Percentiles rank a stretch among this genome's conserved stretches.
These are phyloP conservation scores for Collichthys lucidus DNA, from an alignment of 2,113 vertebrate species.

Conservation along the genomic window DNA sequence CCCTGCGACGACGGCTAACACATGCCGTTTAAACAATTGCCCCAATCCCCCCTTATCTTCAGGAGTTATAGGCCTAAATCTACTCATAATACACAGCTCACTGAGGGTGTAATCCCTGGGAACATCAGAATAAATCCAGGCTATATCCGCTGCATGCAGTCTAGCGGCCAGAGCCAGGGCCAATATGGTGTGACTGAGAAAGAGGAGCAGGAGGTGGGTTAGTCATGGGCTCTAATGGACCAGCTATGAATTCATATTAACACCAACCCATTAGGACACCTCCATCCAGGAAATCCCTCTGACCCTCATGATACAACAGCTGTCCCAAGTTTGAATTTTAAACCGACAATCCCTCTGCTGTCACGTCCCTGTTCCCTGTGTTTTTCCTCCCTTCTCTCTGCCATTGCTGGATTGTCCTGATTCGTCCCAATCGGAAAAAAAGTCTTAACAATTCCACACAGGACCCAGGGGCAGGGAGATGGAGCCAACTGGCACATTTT, in stretches of 20 bases:
- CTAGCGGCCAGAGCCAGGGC: conserved; percentile 60
- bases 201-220: conserved; percentile 41
- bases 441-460: conserved; percentile 43
- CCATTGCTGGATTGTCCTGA: conserved; percentile 57
- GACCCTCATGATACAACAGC: conserved; percentile 62
- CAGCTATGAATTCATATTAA: conserved; percentile 73
- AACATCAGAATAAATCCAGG: conserved; percentile 82
- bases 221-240: conserved; percentile 70
- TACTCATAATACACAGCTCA: conserved; percentile 81
- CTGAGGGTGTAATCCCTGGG: conserved; percentile 80
- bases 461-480: conserved; percentile 46
- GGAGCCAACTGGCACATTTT: conserved; percentile 41
- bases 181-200: conserved; percentile 69
- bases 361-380: not conserved
- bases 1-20: conserved; percentile 60
- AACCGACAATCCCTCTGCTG: conserved; percentile 62
- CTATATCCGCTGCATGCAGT: conserved; percentile 75
- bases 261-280: conserved; percentile 77
- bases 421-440: conserved; percentile 52
- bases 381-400: not conserved
- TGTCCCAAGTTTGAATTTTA: conserved; percentile 69
- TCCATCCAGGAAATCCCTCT: conserved; percentile 78
- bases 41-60: conserved; percentile 81
- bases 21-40: conserved; percentile 81
- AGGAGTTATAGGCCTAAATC: conserved; percentile 82